Conservation (phyloP, 1,140 invertebrate species). For the Anagrus nilaparvatae region DNA sequence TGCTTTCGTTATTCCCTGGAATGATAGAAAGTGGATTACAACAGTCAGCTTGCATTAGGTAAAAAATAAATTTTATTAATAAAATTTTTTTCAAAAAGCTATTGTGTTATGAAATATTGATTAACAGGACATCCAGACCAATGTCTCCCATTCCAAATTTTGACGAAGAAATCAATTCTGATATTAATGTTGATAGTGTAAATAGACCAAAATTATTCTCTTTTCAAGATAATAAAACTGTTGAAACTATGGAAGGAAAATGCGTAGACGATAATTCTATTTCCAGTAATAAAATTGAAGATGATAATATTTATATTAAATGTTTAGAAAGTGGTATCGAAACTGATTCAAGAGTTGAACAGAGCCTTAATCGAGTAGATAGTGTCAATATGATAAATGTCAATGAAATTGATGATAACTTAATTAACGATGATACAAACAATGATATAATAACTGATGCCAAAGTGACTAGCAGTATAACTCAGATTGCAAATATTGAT, state of each 20-base stretch:
- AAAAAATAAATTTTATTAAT: slow-evolving; percentile 18
- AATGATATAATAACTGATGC: slow-evolving; percentile 50
- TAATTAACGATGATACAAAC: slow-evolving; percentile 48
- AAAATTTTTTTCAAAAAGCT: slow-evolving; percentile 4
- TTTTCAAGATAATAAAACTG: slow-evolving; percentile 36
- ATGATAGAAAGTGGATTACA: slow-evolving; percentile 80
- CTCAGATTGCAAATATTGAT: slow-evolving; percentile 50
- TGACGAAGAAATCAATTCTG: slow-evolving; percentile 36
- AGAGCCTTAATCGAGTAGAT: slow-evolving; percentile 34
- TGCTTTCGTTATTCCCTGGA: slow-evolving; percentile 83
- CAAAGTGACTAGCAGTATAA: slow-evolving; percentile 41
- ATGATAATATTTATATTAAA: too few relatives aligned
- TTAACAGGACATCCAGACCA: slow-evolving; percentile 57
- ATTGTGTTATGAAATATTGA: neutral
- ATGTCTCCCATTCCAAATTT: slow-evolving; percentile 68
- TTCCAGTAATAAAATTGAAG: too few relatives aligned
- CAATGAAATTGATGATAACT: slow-evolving; percentile 33
- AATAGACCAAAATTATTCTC: slow-evolving; percentile 27
- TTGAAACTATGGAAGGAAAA: slow-evolving; percentile 39
- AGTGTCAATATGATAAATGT: slow-evolving; percentile 35
- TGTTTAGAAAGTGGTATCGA: too few relatives aligned
- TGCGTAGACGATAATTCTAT: slow-evolving; percentile 28
- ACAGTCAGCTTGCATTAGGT: slow-evolving; percentile 73
- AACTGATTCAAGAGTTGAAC: too few relatives aligned
- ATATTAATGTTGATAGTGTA: slow-evolving; percentile 30